Base-by-base conservation (phyloP, 1,140 invertebrate species). In the Aphelenchoides fujianensis region DNA sequence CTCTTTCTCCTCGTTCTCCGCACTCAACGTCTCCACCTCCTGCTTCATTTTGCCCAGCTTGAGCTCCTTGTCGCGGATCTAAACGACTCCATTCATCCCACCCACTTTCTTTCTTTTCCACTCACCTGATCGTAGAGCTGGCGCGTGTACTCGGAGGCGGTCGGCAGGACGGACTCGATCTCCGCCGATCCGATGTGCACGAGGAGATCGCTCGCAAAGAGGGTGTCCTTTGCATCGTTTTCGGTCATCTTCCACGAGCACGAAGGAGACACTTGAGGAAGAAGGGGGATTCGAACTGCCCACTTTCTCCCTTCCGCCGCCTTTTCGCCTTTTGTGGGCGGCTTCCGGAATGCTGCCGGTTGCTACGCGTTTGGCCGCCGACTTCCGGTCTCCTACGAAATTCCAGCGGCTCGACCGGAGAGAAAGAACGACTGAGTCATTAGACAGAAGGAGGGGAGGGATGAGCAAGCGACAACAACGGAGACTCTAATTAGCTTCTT, bases 131-230 rank as follows among this genome's bases (percentile, higher is more conserved):
- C 66, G 34, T 70, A 70, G 3, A 70, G 35, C 30, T 69, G 5
- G 12, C 23, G 12, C 1, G 64, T 70, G 64, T 69, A 27, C 52
- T 70, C 64, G n/a, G 69, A 70, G 34, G 64, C 32, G 5, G 69
- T 70, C 19, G 69, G 69, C 31, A 70, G 27, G 19, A 59, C 54
- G 0, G 68, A 71, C 69, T 70, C 23, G 19, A 70, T 69, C 35
- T 70, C 69, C 9, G 67, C 27, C 30, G 37, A 68, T 16, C 69
- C 69, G 69, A 70, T 70, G 48, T 70, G 69, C 12, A 70, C 69
- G 5, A 70, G 32, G 28, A 70, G 23, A 70, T 70, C 69, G 32
- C 23, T 32, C 19, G 69, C 64, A 37, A 70, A 70, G 2, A 70
- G 27, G 32, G 28, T 70, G 12, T 68, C 55, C 35, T 68, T 66